These are phyloP conservation scores for Cinclus mexicanus DNA, from an alignment of 2,113 vertebrate species.

Conservation along the genomic window DNA sequence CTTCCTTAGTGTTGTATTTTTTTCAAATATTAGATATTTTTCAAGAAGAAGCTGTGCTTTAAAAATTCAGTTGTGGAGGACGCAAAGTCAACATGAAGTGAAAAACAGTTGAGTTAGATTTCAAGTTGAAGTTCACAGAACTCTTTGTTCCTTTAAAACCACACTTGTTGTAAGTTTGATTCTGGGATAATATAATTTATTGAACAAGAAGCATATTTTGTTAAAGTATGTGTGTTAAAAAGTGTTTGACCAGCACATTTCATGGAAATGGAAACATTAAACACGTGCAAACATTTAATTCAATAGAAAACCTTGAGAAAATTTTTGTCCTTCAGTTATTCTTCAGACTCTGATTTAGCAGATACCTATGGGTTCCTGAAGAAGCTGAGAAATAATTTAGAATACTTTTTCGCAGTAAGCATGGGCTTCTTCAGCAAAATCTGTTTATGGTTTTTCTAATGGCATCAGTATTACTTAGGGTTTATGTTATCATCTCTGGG, in stretches of 20 bases:
- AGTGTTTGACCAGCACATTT: background rate
- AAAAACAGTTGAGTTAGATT: background rate
- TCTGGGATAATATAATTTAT: background rate
- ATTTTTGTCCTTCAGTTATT: background rate
- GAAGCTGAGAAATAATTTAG: background rate
- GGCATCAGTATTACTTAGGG: background rate
- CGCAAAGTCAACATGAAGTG: background rate
- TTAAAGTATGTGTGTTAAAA: background rate
- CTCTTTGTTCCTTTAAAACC: background rate
- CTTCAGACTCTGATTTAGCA: background rate
- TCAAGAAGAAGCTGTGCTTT: background rate
- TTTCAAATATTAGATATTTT: background rate
- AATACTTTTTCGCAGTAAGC: background rate
- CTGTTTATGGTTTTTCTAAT: background rate
- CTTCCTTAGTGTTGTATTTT: background rate
- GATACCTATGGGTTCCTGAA: background rate
- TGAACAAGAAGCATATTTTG: background rate
- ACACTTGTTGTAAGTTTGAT: background rate
- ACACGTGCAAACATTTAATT: background rate
- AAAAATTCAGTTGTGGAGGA: background rate
- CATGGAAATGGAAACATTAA: background rate
- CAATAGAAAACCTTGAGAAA: background rate
- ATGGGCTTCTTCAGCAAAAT: background rate
- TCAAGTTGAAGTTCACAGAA: background rate
- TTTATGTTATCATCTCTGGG: background rate